phyloP scores from a whole-genome alignment of 2,113 vertebrate genomes.

The Paedocypris sp. region DNA sequence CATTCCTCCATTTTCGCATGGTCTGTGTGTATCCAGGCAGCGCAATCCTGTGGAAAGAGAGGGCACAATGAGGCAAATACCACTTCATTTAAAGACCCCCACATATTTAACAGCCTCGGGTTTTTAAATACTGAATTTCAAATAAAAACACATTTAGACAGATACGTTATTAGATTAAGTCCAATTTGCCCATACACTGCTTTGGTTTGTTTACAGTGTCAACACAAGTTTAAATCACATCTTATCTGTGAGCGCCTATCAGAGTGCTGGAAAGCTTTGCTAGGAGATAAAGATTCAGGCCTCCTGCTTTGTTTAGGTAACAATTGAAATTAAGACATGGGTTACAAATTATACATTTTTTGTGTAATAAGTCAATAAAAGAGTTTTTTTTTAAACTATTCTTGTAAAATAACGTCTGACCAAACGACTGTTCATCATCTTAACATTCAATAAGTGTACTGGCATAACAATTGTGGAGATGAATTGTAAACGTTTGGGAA shows the following conservation, averaged over 20 bases:
- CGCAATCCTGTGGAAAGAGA: slow-evolving; percentile 53
- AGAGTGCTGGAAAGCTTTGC: not conserved
- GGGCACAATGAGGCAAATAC: slow-evolving; percentile 28
- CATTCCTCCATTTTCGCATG: slow-evolving; percentile 68
- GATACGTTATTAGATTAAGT: too few relatives aligned
- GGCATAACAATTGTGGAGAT: too few relatives aligned
- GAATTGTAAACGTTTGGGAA: too few relatives aligned
- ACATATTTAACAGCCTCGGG: not conserved
- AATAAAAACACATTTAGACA: too few relatives aligned
- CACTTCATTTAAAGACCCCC: slow-evolving; percentile 2
- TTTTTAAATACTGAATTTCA: too few relatives aligned
- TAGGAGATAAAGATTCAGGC: slow-evolving; percentile 11
- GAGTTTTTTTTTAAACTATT: too few relatives aligned
- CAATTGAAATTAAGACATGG: not conserved
- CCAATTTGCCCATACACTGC: not conserved
- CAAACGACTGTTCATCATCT: too few relatives aligned
- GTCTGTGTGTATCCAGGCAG: slow-evolving; percentile 56
- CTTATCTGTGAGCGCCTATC: slow-evolving; percentile 15
- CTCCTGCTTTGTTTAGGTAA: not conserved
- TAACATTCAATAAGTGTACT: too few relatives aligned
- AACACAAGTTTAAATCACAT: slow-evolving; percentile 26
- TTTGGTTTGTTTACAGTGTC: slow-evolving; percentile 27
- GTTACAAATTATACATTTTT: too few relatives aligned
- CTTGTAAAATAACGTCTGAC: too few relatives aligned
- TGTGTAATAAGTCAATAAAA: too few relatives aligned